Conservation (phyloP, 2,113 vertebrate genomes). For the Hyperopisus bebe region DNA sequence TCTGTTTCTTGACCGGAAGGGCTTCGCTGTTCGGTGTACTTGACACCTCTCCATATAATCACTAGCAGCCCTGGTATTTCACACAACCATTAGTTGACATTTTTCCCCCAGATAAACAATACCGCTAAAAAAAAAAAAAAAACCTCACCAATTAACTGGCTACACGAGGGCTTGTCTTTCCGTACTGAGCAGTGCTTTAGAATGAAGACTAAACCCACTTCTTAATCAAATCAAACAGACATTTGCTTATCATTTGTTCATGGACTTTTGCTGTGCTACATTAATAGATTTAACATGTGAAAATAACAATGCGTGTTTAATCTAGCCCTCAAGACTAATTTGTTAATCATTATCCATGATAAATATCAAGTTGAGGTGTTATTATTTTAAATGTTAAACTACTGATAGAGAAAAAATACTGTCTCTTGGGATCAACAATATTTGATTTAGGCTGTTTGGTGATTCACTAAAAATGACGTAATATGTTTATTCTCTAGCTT, state of each 20-base stretch:
- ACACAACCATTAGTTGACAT: neutral
- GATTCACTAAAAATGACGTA: neutral
- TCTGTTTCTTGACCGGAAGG: neutral
- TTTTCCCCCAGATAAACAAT: neutral
- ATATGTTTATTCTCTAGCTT: neutral
- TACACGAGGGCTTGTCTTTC: neutral
- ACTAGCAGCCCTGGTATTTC: neutral
- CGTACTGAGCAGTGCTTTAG: neutral
- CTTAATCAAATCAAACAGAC: neutral
- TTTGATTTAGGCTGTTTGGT: neutral
- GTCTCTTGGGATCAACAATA: neutral
- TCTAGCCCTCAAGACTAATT: neutral
- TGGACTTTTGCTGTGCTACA: neutral
- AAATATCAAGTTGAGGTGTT: neutral
- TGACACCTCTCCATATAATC: neutral
- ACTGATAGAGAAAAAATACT: neutral
- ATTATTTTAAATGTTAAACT: neutral
- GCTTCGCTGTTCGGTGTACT: neutral
- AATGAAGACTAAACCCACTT: neutral
- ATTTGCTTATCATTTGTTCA: neutral
- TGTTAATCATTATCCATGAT: neutral
- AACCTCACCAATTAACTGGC: neutral
- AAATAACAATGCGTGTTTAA: neutral
- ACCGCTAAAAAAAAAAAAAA: neutral
- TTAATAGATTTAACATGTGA: neutral